phyloP scores from a whole-genome alignment of 2,797 vertebrate species.

The Harpagifer antarcticus region DNA sequence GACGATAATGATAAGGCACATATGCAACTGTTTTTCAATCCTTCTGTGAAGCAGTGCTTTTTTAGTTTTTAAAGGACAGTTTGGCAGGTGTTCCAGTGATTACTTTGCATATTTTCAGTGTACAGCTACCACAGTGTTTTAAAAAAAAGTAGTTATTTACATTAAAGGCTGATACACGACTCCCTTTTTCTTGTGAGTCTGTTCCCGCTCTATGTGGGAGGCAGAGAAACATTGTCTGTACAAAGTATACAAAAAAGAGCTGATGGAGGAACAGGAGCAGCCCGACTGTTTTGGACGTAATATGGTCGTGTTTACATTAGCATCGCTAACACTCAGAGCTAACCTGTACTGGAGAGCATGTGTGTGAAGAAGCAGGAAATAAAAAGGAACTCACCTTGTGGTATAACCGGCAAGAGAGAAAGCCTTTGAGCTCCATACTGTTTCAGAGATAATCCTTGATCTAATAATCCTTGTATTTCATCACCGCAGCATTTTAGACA shows the following conservation, averaged over 20 bases:
- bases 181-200: slow-evolving; percentile 80
- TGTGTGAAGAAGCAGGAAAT: no score
- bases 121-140: slow-evolving; percentile 60
- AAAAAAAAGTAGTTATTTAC: slow-evolving; percentile 43
- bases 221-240: slow-evolving; percentile 53
- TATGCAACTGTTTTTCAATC: slow-evolving; percentile 22
- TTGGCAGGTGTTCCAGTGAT: slow-evolving; percentile 47
- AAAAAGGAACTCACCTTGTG: no score
- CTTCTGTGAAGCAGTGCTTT: slow-evolving; percentile 48
- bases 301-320: no score
- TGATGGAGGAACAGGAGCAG: slow-evolving; percentile 16
- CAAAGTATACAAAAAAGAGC: slow-evolving; percentile 36
- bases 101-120: slow-evolving; percentile 70
- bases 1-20: slow-evolving; percentile 72
- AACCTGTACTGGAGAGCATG: no score
- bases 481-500: no score
- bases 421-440: no score
- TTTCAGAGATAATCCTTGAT: no score
- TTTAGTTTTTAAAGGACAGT: slow-evolving; percentile 36
- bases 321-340: no score
- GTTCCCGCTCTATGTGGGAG: slow-evolving; percentile 65
- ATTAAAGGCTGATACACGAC: slow-evolving; percentile 63
- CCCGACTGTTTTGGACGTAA: no score
- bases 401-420: no score
- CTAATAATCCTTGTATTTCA: no score